Conservation (phyloP, 2,797 vertebrate genomes). For the Syngnathus acus region DNA sequence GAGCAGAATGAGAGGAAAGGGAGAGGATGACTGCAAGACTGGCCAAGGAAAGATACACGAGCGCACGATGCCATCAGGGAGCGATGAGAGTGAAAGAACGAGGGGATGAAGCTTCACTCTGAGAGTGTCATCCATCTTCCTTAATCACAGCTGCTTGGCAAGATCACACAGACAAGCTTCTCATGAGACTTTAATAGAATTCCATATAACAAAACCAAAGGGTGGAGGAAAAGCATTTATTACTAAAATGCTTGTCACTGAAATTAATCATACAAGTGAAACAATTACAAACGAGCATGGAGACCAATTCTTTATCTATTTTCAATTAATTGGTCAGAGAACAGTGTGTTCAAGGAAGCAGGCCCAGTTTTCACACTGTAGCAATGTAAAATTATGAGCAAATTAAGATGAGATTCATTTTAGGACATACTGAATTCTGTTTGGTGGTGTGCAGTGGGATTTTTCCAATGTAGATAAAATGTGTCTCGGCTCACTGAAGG, state of each 20-base stretch:
- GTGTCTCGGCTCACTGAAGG: not conserved
- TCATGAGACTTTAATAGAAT: slow-evolving; percentile 7
- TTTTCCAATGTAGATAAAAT: no score
- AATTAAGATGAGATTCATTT: no score
- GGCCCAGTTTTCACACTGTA: no score
- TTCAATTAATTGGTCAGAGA: no score
- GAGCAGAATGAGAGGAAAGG: not conserved
- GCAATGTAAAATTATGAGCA: no score
- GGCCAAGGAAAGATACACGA: slow-evolving; percentile 5
- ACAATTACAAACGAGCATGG: no score
- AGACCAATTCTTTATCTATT: no score
- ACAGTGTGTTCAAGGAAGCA: no score
- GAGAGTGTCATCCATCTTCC: slow-evolving; percentile 74
- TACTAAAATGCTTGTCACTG: not conserved
- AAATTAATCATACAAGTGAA: not conserved
- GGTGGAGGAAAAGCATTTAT: not conserved
- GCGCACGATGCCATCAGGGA: slow-evolving; percentile 26
- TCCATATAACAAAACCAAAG: not conserved
- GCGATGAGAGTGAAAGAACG: slow-evolving; percentile 31
- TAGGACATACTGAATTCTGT: no score
- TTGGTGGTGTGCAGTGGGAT: no score
- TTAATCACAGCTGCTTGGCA: slow-evolving; percentile 69
- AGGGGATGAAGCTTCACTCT: slow-evolving; percentile 45
- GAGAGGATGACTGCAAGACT: slow-evolving; percentile 2
- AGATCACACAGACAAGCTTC: slow-evolving; percentile 42